Conservation (phyloP, 64 coral and sea anemone genomes). For the Pocillopora damicornis region DNA sequence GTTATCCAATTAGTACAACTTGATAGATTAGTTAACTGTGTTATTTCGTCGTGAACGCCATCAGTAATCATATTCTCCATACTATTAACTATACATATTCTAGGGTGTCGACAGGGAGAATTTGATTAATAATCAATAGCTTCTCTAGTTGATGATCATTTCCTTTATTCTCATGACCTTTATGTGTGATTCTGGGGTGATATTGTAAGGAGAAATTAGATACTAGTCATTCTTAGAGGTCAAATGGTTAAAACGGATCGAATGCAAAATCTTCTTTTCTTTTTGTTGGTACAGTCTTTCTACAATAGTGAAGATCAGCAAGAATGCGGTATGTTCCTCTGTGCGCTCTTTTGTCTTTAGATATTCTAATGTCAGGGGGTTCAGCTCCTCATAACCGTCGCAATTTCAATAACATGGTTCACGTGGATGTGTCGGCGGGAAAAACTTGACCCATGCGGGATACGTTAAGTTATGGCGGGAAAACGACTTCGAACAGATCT, state of each 20-base stretch:
- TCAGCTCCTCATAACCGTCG: background rate
- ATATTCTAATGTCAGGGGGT: background rate
- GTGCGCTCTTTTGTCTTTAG: background rate
- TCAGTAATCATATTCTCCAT: too few species aligned
- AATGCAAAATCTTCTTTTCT: background rate
- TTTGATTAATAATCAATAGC: too few species aligned
- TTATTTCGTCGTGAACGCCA: too few species aligned
- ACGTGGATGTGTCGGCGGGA: background rate
- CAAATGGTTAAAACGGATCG: background rate
- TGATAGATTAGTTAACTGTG: too few species aligned
- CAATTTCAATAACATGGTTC: background rate
- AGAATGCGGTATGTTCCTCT: conserved; percentile 84
- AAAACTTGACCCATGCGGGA: background rate
- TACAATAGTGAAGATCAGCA: conserved; percentile 97
- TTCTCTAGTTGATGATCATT: too few species aligned
- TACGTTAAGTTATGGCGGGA: background rate
- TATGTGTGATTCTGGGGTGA: too few species aligned
- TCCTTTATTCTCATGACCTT: too few species aligned
- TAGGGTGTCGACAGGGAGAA: too few species aligned
- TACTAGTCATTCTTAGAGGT: too few species aligned
- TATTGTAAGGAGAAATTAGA: too few species aligned
- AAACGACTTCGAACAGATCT: background rate
- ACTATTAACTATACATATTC: too few species aligned
- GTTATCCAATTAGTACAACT: too few species aligned
- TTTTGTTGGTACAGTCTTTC: conserved; percentile 51